Evolutionary conservation across 2,113 vertebrate genomes (phyloP), one percentile per base, ranked within the genome.

Genomic region (Boleophthalmus pectinirostris): DNA sequence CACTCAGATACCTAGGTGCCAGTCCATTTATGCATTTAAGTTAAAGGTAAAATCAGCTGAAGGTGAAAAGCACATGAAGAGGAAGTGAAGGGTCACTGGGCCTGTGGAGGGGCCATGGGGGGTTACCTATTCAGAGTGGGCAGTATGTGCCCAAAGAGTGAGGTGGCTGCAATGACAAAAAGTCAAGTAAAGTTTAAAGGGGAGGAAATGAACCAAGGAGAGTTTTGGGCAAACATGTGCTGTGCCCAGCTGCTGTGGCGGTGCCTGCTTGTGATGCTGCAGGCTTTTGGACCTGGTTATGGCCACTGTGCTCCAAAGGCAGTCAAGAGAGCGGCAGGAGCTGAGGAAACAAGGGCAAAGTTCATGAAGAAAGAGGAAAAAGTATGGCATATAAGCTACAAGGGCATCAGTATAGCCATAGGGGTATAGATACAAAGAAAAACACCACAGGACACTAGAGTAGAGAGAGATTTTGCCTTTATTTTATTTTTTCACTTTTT

Each of bases 121-220:
- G 64, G 72, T 87, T 82, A 84, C 85, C 84, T 90, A 86, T 72
- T 85, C 74, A 0, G 49, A 81, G 56, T 64, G 24, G 68, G 75
- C 60, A 56, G 47, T 67, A 15, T 16, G 67, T 68, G 47, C 54
- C 61, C 68, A 60, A 78, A 58, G 49, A 80, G 63, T 72, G 77
- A 24, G 45, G 49, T 53, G 66, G 60, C 24, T 15, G 57, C 29
- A 68, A 68, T 38, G 72, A 66, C 24, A 38, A 56, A 33, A 38
- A 80, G 76, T 81, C 83, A 84, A 88, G 82, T 85, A 74, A 88
- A 87, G 85, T 72, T 72, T 87, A 65, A 82, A 68, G 68, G 65
- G 43, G 57, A 78, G 81, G 88, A 87, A 88, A 87, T 90, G 84
- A 91, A 91, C 75, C 83, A 84, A 66, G 67, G n/a, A 74, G 65